phyloP scores from a whole-genome alignment of 2,113 vertebrate species.

The Amblyopsis rosae region DNA sequence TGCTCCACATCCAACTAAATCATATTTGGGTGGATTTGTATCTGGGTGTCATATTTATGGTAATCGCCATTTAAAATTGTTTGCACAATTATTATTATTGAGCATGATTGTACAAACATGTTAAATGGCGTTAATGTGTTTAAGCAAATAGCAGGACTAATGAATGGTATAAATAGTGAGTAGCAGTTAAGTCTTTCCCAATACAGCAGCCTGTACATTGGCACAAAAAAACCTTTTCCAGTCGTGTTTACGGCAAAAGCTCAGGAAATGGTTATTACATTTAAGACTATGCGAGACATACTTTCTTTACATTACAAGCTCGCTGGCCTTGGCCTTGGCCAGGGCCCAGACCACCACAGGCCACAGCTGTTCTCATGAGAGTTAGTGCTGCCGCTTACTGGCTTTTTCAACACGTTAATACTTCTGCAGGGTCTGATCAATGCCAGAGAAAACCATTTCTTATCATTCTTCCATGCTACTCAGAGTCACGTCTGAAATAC shows the following conservation, averaged over 20 bases:
- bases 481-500: constrained; percentile 97
- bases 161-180: constrained; percentile 41
- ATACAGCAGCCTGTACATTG: neutral
- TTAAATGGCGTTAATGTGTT: too few relatives aligned
- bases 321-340: constrained; percentile 42
- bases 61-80: constrained; percentile 37
- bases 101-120: too few relatives aligned
- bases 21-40: constrained; percentile 71
- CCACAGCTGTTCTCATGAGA: constrained; percentile 78
- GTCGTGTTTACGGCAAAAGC: constrained; percentile 30
- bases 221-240: constrained; percentile 43
- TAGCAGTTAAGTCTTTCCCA: constrained; percentile 43
- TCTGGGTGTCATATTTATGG: constrained; percentile 75
- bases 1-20: constrained; percentile 70
- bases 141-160: constrained; percentile 33
- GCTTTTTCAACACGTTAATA: constrained; percentile 88
- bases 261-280: constrained; percentile 36
- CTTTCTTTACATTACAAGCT: constrained; percentile 47
- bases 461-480: constrained; percentile 98
- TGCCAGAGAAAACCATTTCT: constrained; percentile 95
- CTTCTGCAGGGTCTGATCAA: constrained; percentile 94
- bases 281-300: constrained; percentile 42
- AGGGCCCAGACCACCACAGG: constrained; percentile 44
- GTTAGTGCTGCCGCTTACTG: constrained; percentile 85
- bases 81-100: too few relatives aligned